Percentiles rank a stretch among this genome's conserved stretches.
These are phyloP conservation scores for Nannobrachium achirus DNA, from an alignment of 2,113 vertebrate genomes.

Conservation along the genomic window DNA sequence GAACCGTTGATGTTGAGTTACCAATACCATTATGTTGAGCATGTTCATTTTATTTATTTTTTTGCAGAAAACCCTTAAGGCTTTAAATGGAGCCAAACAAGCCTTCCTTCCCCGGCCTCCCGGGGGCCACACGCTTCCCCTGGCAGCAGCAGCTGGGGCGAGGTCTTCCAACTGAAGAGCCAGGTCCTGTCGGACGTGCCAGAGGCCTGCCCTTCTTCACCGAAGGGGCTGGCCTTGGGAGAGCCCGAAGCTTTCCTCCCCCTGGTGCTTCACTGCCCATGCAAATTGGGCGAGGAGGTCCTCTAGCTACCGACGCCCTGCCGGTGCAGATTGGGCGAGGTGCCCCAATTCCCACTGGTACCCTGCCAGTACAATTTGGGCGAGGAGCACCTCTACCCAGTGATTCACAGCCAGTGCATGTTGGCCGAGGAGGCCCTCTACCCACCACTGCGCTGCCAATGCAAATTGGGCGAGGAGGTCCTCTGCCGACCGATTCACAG, in stretches of 20 bases:
- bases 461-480: too few relatives aligned
- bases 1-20: neutral
- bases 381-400: neutral
- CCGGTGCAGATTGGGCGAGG: conserved; percentile 12
- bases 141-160: conserved; percentile 44
- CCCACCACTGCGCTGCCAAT: too few relatives aligned
- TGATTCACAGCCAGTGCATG: too few relatives aligned
- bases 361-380: conserved; percentile 14
- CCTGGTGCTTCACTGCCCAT: neutral
- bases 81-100: conserved; percentile 70
- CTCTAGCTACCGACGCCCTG: neutral
- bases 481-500: too few relatives aligned
- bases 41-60: neutral
- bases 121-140: conserved; percentile 21
- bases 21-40: neutral
- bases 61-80: neutral
- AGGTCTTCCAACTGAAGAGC: conserved; percentile 34
- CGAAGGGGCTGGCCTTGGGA: conserved; percentile 36
- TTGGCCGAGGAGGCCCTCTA: too few relatives aligned
- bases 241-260: conserved; percentile 47
- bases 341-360: neutral
- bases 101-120: conserved; percentile 26
- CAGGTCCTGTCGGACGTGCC: conserved; percentile 33
- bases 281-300: conserved; percentile 16
- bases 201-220: conserved; percentile 50